Base-by-base conservation (phyloP, 53 echinoderm and acorn worm genomes). In the Stichopus horrens region DNA sequence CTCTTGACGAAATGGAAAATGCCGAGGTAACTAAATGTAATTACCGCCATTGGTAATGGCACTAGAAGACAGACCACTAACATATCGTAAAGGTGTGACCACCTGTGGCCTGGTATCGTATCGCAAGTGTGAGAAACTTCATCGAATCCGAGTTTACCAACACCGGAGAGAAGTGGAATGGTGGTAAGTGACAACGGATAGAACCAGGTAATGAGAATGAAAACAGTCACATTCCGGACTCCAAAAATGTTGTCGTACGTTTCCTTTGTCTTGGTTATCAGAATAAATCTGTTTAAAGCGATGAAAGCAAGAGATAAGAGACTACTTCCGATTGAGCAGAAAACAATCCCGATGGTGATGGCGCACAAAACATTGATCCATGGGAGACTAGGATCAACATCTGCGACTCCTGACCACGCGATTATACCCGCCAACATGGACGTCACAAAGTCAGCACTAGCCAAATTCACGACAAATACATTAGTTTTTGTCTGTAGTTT, bases 81-180 rank as follows among this genome's bases (percentile, higher is more conserved):
- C 14, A 83, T 63, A 63, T 83, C 83, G 60, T 83, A 83, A 83
- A 63, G 21, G 59, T 59, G 59, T 5, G 83, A 58, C 5, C 22
- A 55, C 5, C 60, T 59, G 63, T 83, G 58, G 51, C 63, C 14
- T 37, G 83, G 11, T 63, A 59, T 83, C 16, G 83, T 57, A 21
- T 23, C 65, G n/a, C 83, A 83, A 23, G 59, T 83, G 7, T 83
- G 83, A 3, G 83, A 7, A 19, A 58, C 8, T 57, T 83, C 58
- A 63, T 83, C 83, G 23, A 57, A 89, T 14, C 91, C 91, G 22
- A 91, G 74, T 16, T 88, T 71, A 54, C 91, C 91, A 7, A 91
- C 85, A 16, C 84, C 88, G 7, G 88, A 77, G 8, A 76, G 55
- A 22, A 88, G 91, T 59, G 91, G 89, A 8, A 74, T 23, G 5